Evolutionary conservation across 2,113 vertebrate species (phyloP), one percentile per base, ranked within the genome.

Genomic region (Psephotus haematonotus): DNA sequence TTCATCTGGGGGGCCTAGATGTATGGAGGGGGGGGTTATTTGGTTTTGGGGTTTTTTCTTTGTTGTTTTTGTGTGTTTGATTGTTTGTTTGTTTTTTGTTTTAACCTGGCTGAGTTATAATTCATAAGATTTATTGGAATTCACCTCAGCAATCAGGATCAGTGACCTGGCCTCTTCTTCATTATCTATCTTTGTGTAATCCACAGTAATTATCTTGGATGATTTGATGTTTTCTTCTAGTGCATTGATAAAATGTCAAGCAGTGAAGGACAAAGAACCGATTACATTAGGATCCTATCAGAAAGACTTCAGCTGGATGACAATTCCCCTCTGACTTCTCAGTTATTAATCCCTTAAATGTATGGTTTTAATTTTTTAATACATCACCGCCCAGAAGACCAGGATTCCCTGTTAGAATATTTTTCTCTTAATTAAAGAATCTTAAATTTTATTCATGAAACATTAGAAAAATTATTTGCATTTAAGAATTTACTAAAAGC

Each of bases 181-280:
- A 41, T 92, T 93, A 52, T 68, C 84, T 91, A 46, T 53, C 68
- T 88, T 67, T 62, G 20, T 84, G 81, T 89, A 86, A 91, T 75
- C 81, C 81, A 41, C 68, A 68, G 62, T 84, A 84, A 93, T 92
- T 93, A 95, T 76, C 84, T 39, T 76, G 71, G 81, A 76, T 82
- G 69, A 92, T 93, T 89, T 95, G 52, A 64, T 91, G 77, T 95
- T 96, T 92, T 97, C 84, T 89, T 95, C 93, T 84, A 92, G 86
- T 33, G 79, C 91, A 92, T 87, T 93, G 95, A 89, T 84, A 92
- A 95, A 89, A 94, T 77, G 88, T 95, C 85, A 93, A 84, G 74
- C 81, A 82, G 39, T 62, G 89, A 95, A 96, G 86, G 95, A 94
- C 93, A 92, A 95, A 84, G 81, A 96, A 55, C 67, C 86, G 74